Conservation (phyloP, 2,113 vertebrate genomes). For the Neofelis nebulosa region DNA sequence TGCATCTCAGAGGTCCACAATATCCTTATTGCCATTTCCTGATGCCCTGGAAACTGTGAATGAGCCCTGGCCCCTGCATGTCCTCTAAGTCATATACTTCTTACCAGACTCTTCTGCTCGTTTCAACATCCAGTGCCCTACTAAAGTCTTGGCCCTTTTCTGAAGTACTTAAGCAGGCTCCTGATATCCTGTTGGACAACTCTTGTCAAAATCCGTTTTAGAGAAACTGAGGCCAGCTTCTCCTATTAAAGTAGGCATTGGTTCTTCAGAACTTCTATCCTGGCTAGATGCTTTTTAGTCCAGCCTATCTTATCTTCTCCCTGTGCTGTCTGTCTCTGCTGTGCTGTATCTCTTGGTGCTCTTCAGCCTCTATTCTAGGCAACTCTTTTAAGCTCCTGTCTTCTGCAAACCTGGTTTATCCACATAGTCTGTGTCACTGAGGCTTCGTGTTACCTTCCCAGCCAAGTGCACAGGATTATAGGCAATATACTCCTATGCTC, state of each 20-base stretch:
- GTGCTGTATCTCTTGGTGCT: neutral
- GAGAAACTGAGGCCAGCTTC: neutral
- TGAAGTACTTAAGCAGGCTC: neutral
- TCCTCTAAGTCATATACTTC: rapidly evolving
- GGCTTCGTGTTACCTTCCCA: neutral
- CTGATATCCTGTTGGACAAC: neutral
- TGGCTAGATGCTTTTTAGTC: neutral
- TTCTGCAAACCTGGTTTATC: neutral
- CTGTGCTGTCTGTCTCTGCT: neutral
- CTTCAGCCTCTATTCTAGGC: neutral
- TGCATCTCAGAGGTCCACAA: neutral
- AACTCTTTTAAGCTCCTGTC: neutral
- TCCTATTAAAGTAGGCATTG: neutral
- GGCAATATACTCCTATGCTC: neutral
- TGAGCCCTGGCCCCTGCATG: neutral
- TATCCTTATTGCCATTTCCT: neutral
- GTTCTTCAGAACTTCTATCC: neutral
- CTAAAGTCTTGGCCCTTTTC: no score
- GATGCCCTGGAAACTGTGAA: neutral
- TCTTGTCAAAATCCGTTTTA: neutral
- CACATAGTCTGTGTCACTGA: neutral
- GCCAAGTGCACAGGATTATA: neutral
- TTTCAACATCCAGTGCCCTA: neutral
- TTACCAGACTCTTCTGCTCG: no score
- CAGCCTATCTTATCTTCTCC: neutral